A percentile compares a stretch with the other conserved stretches of the same genome.
Evolutionary conservation across 2,797 vertebrate species (phyloP).

Genomic region (Myiotriccus ornatus): DNA sequence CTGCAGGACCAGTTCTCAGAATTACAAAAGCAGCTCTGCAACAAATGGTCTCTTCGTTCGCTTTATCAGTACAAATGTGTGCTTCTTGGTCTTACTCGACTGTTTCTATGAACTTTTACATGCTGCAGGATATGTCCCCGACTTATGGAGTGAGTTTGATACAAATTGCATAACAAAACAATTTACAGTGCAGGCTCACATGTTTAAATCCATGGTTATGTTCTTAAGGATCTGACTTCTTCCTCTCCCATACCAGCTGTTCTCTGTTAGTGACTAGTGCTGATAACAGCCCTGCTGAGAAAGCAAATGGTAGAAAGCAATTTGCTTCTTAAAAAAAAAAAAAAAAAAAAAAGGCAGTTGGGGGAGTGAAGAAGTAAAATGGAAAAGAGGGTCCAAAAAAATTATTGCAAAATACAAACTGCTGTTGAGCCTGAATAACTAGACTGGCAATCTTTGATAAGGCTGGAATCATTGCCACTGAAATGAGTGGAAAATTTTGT

Average conservation of each 20-base stretch:
- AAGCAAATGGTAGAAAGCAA: conserved; percentile 41
- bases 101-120: conserved; percentile 5
- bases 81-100: not conserved
- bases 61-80: not conserved
- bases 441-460: not conserved
- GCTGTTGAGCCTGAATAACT: not conserved
- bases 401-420: not conserved
- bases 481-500: conserved; percentile 49
- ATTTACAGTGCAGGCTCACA: not conserved
- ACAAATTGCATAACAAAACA: conserved; percentile 20
- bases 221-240: not conserved
- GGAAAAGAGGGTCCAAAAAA: not conserved
- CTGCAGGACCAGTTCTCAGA: conserved; percentile 35
- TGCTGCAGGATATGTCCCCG: conserved; percentile 8
- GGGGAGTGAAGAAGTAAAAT: not conserved
- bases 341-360: no score
- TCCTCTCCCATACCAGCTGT: conserved; percentile 51
- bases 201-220: not conserved
- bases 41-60: conserved; percentile 12
- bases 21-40: conserved; percentile 18
- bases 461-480: not conserved
- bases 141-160: not conserved
- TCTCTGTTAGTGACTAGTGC: not conserved
- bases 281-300: conserved; percentile 36
- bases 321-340: conserved; percentile 16